phyloP scores from a whole-genome alignment of 2,797 vertebrate species.

The Tadarida brasiliensis region DNA sequence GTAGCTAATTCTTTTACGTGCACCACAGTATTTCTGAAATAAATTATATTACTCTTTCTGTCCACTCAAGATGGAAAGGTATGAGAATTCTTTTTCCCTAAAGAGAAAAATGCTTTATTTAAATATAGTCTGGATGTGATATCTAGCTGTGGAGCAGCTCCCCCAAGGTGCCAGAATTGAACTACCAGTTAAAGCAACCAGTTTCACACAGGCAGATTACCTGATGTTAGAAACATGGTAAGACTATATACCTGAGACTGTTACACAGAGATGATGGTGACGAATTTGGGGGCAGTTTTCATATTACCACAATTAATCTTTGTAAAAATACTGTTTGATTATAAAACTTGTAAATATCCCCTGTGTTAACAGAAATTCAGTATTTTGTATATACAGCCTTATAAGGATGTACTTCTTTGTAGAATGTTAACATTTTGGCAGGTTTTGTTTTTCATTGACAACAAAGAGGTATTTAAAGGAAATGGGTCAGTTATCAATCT shows the following conservation, averaged over 20 bases:
- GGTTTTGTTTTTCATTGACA: slow-evolving; percentile 32
- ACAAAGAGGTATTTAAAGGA: slow-evolving; percentile 24
- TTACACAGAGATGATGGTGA: neutral
- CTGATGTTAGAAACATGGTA: neutral
- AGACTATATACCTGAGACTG: neutral
- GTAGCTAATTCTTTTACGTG: slow-evolving; percentile 25
- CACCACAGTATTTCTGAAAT: slow-evolving; percentile 53
- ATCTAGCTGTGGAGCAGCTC: neutral
- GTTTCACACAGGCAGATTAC: neutral
- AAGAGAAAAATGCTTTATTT: slow-evolving; percentile 53
- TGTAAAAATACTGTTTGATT: neutral
- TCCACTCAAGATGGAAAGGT: slow-evolving; percentile 4
- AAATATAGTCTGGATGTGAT: neutral
- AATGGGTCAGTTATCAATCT: neutral
- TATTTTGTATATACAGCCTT: neutral
- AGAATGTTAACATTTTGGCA: slow-evolving; percentile 9
- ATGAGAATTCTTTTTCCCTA: slow-evolving; percentile 27
- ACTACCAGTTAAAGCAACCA: neutral
- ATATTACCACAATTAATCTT: slow-evolving; percentile 1
- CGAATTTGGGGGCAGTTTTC: neutral
- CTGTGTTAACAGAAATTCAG: neutral
- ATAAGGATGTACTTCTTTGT: neutral
- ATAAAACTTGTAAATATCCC: slow-evolving; percentile 20
- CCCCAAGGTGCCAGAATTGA: neutral
- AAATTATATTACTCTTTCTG: neutral